phyloP scores from a whole-genome alignment of 2,113 vertebrate species.

The Geococcyx californianus region DNA sequence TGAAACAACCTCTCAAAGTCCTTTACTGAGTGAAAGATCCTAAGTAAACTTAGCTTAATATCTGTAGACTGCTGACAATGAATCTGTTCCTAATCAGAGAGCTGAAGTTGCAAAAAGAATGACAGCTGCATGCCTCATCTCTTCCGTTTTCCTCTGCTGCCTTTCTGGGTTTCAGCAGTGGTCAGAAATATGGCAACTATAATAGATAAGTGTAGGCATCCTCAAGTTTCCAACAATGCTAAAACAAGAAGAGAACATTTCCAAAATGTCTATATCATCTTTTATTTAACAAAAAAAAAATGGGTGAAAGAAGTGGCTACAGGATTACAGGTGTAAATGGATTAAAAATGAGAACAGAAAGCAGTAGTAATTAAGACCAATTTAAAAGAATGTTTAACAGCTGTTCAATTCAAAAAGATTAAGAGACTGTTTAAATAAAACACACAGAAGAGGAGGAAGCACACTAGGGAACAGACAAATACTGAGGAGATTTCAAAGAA shows the following conservation, averaged over 20 bases:
- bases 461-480: neutral
- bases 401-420: neutral
- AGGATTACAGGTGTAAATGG: neutral
- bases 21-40: neutral
- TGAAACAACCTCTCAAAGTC: neutral
- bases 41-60: neutral
- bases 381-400: neutral
- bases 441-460: neutral
- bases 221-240: neutral
- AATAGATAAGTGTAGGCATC: neutral
- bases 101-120: neutral
- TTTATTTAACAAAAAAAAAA: neutral
- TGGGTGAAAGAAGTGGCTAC: neutral
- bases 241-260: neutral
- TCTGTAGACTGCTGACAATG: neutral
- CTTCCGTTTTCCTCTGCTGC: neutral
- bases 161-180: neutral
- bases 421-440: constrained; percentile 2
- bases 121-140: neutral
- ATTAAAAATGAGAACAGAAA: neutral
- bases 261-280: neutral
- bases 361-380: neutral
- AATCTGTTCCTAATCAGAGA: neutral
- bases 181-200: neutral
- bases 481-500: neutral